Base-by-base conservation (phyloP, 2,113 vertebrate species). In the Chlamydotis undulata region DNA sequence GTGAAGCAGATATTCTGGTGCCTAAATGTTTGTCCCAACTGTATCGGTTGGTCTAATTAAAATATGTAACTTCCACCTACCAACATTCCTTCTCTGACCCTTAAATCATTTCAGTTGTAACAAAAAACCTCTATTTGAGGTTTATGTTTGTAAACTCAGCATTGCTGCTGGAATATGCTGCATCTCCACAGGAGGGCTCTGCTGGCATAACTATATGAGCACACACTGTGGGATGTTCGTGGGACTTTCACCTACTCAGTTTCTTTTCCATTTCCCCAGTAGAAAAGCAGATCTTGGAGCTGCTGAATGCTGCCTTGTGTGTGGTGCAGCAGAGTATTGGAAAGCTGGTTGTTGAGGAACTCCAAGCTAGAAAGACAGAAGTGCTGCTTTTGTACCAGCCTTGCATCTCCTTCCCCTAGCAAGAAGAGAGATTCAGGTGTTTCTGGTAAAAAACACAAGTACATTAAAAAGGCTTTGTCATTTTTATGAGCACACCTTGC, bases 171-270 rank as follows among this genome's bases (percentile, higher is more conserved):
- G 79, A 67, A 57, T 95, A 41, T 73, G 59, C 85, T 77, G 67
- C 17, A 14, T 94, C 83, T 94, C 96, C 96, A 93, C 85, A 77
- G 92, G 94, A 93, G 95, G 94, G 95, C 96, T 95, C 96, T 96
- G 95, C 94, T 80, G 85, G 57, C 92, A n/a, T 19, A 69, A 85
- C 85, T 83, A 14, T 90, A 18, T 6, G 13, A 41, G 77, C 43
- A 15, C 37, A 10, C 3, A 1, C 67, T 2, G 39, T 19, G 33
- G 53, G 78, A 53, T 68, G 74, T 74, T 63, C 5, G 2, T 61
- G 85, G 49, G 70, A 78, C 57, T 64, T 79, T 52, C 0, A 0
- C 87, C 65, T 76, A 8, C 70, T 68, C 29, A 0, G 16, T 79
- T 82, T 56, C 43, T 79, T 85, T 85, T 33, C 61, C 14, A 4